Evolutionary conservation across 1,140 invertebrate genomes (phyloP), one percentile per base, ranked within the genome.

Genomic region (Caerostris extrusa): DNA sequence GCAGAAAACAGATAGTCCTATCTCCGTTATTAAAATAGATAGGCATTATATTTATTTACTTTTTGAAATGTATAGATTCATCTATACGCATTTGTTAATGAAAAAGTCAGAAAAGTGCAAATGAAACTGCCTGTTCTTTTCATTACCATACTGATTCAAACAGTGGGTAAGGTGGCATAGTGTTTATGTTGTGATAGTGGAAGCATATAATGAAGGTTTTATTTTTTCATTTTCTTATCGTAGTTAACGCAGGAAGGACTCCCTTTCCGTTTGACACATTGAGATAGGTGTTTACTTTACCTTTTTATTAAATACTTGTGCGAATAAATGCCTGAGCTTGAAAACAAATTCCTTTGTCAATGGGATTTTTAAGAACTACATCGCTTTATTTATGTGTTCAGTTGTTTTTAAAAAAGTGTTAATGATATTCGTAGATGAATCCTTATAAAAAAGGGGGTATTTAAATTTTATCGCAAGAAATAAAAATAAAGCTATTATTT

Each of bases 21-120:
- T 83, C 55, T 83, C 7, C 19, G 82, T 19, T 83, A 58, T 83
- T 56, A 57, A 56, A 83, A 83, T 57, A 19, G 61, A 64, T 64
- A 14, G n/a, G n/a, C n/a, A 8, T 8, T 64, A 14, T 64, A 8
- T 3, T 3, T n/a, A 64, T 64, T 64, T 64, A 14, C n/a, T 64
- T 5, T 14, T 64, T 3, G 3, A 64, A 34, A 34, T 34, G 34
- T 34, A 34, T 34, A 34, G 34, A 34, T 34, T 34, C 34, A 34
- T 34, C 34, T 34, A 0, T 34, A 34, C 34, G 34, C 34, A 34
- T 34, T 34, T 34, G 50, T 8, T 71, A 77, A 77, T 12, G 7
- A 50, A 34, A 77, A 17, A 64, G 14, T 17, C n/a, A 14, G 19
- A 77, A 77, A 3, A 50, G 34, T 34, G 34, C 8, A 10, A n/a